Conservation (phyloP, 2,797 vertebrate genomes). For the Anas acuta region DNA sequence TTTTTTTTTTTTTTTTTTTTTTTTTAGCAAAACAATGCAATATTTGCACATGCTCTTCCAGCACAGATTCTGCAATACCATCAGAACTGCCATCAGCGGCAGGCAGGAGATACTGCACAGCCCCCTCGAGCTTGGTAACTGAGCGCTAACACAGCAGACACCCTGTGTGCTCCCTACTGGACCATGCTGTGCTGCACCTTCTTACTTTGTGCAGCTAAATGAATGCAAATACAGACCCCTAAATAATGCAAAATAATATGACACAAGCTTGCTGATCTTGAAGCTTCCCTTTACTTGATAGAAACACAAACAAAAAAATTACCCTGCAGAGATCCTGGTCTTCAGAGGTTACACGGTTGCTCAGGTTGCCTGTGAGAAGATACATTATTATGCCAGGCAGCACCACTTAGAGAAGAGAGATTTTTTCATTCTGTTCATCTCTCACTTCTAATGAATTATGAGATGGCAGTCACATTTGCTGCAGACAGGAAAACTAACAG, state of each 20-base stretch:
- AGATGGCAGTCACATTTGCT: neutral
- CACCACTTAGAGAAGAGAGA: neutral
- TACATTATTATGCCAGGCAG: neutral
- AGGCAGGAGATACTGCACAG: neutral
- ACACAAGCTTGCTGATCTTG: neutral
- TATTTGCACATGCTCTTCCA: neutral
- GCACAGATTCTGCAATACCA: neutral
- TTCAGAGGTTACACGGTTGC: neutral
- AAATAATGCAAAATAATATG: neutral
- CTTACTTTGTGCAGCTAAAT: neutral
- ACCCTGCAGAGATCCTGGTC: neutral
- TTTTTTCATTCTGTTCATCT: neutral
- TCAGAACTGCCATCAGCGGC: rapidly evolving
- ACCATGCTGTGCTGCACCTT: neutral
- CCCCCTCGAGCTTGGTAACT: neutral
- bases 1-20: neutral
- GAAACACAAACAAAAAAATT: neutral
- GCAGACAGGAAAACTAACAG: neutral
- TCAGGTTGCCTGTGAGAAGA: neutral
- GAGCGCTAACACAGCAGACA: neutral
- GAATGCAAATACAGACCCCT: neutral
- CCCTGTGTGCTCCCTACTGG: rapidly evolving
- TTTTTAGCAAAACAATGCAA: neutral
- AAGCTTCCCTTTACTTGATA: neutral
- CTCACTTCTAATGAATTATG: neutral